Evolutionary conservation across 2,888 invertebrate species (phyloP), one percentile per base, ranked within the genome.

Genomic region (Xylocampa areola): DNA sequence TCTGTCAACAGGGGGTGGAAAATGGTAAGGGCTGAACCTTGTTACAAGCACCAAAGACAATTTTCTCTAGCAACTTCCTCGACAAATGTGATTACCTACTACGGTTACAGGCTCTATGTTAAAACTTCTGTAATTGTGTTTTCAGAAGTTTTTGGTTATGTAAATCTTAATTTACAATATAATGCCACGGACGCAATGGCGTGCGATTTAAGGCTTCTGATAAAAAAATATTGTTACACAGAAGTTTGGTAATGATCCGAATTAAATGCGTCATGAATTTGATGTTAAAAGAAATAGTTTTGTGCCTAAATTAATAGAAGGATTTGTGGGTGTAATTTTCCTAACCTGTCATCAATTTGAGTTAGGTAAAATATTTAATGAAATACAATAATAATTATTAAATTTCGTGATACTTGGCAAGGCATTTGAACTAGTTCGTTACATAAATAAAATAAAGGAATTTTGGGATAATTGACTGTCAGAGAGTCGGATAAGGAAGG

Each of bases 41-140:
- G 86, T 89, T 87, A 89, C 81, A 82, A 62, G 73, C 72, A 82
- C 81, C 84, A 80, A 86, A 89, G 89, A 90, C 90, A 90, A 91
- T 91, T 91, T 90, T 89, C 88, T 86, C 82, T 81, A 81, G 84
- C 82, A 88, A 86, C 84, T 86, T 87, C 57, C 80, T 79, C 81
- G 85, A 84, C 88, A 89, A 90, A 91, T 87, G 86, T 87, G 90
- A 92, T 92, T 91, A 90, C 82, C 88, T 85, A 69, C 69, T 69
- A 81, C 84, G 86, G 83, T 87, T 86, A 88, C 88, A 81, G 75
- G 84, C 84, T 87, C 85, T 77, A 83, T 87, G 87, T 86, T 88
- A 86, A 88, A 91, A 91, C 88, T 92, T 91, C 81, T 86, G 86
- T 91, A 91, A 91, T 91, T 89, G 88, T 87, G 84, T 91, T 90